Evolutionary conservation across 2,113 vertebrate species (phyloP).

Genomic region (Vulpes ferrilata): DNA sequence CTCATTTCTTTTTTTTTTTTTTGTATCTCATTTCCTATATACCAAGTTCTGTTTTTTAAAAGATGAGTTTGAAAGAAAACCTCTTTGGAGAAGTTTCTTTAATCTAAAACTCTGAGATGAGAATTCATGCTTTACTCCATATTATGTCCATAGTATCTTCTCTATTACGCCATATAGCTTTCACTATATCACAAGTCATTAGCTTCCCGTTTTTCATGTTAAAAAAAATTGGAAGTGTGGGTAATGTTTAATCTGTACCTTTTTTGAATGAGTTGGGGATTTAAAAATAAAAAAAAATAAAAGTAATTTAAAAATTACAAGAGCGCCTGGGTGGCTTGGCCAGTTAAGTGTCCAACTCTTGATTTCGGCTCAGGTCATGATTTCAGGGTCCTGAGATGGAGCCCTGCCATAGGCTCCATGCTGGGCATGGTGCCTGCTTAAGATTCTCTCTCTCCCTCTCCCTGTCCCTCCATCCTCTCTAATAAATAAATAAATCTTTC

Average conservation of each 20-base stretch:
- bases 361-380: background rate
- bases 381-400: background rate
- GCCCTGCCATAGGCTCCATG: background rate
- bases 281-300: slow-evolving; percentile 27
- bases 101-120: background rate
- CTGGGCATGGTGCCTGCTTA: background rate
- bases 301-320: background rate
- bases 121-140: background rate
- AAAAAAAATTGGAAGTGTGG: background rate
- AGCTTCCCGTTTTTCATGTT: slow-evolving; percentile 10
- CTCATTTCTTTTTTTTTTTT: background rate
- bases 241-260: background rate
- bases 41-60: background rate
- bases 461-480: background rate
- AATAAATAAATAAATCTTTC: background rate
- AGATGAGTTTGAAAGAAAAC: slow-evolving; percentile 36
- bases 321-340: background rate
- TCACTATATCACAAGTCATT: background rate
- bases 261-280: background rate
- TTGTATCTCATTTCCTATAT: background rate
- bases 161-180: background rate
- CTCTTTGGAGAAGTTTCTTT: slow-evolving; percentile 45
- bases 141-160: background rate
- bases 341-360: background rate
- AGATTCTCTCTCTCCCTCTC: background rate